Base-by-base conservation (phyloP, 37 sponge, comb jelly and placozoan species). In the Chondrosia reniformis region DNA sequence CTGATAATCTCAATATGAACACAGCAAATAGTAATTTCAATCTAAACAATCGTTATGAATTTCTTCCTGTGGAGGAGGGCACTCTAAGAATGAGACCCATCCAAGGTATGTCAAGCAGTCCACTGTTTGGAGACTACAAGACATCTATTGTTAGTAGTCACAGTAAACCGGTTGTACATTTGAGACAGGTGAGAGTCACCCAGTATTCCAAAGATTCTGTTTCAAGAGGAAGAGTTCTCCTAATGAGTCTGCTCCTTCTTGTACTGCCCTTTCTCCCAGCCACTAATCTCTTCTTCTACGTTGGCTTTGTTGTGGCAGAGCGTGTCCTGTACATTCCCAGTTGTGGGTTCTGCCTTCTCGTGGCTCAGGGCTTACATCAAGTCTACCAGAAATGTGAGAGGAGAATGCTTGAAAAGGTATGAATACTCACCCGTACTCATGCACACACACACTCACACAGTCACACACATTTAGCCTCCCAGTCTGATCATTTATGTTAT, bases 321-420 rank as follows among this genome's bases (percentile, higher is more conserved):
- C 82, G 92, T 44, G 77, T 92, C 17, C 92, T 95, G 27, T 95
- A 95, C 67, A 65, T 95, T 0, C 96, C 96, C 32, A 95, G 96
- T 52, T 81, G 91, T 82, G 96, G 96, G 24, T 80, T 77, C 59
- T 91, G 89, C 74, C 46, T 95, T 0, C 77, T 95, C 0, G 80
- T 90, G 33, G 88, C 85, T 19, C 43, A 89, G 4, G 89, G 89
- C 17, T 28, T 78, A 25, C 7, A 25, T 59, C 30, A 30, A 30
- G 30, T 59, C 7, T 59, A 59, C 28, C 30, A 59, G 61, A 13
- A 59, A 13, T 59, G 61, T 30, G n/a, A 6, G 7, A 59, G n/a
- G 7, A 30, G 22, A 5, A 6, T 19, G 7, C 7, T 59, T 13
- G 30, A 30, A 7, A 59, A 59, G 61, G 61, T 59, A 59, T 13